These are phyloP conservation scores for Microcaecilia unicolor DNA, from an alignment of 2,797 vertebrate species.

Conservation along the genomic window DNA sequence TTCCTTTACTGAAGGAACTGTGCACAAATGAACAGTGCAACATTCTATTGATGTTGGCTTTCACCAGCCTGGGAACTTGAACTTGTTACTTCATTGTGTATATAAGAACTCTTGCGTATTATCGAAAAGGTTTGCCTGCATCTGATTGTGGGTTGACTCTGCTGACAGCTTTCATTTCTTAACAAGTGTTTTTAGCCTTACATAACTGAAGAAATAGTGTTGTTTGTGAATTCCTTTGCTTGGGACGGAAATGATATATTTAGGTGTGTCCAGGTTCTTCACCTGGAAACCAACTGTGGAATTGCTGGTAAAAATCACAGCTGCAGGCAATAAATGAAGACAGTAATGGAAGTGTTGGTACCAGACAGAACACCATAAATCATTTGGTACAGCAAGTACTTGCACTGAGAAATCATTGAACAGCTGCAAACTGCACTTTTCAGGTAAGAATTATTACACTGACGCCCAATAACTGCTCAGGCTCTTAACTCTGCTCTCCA, in stretches of 20 bases:
- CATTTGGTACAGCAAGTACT: constrained; percentile 26
- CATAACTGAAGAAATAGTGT: too few relatives aligned
- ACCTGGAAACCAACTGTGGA: constrained; percentile 52
- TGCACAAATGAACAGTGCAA: too few relatives aligned
- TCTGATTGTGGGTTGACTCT: too few relatives aligned
- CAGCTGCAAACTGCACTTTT: constrained; percentile 52
- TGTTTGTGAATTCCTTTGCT: constrained; percentile 23
- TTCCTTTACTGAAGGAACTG: too few relatives aligned
- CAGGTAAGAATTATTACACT: constrained; percentile 48
- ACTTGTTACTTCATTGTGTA: too few relatives aligned
- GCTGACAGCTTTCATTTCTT: too few relatives aligned
- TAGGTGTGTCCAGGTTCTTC: constrained; percentile 47
- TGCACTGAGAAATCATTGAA: constrained; percentile 39
- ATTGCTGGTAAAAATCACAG: constrained; percentile 55
- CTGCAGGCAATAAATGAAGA: constrained; percentile 57
- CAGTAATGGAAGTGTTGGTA: constrained; percentile 45
- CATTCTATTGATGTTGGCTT: too few relatives aligned
- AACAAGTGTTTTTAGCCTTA: too few relatives aligned
- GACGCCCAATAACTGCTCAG: constrained; percentile 47
- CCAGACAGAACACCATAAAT: constrained; percentile 47
- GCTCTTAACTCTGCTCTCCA: constrained; percentile 45
- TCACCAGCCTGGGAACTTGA: too few relatives aligned
- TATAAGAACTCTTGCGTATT: too few relatives aligned
- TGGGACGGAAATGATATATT: constrained; percentile 41
- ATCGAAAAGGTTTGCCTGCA: too few relatives aligned